These are phyloP conservation scores for Apodemia duryi DNA, from an alignment of 2,888 invertebrate genomes.

Conservation along the genomic window DNA sequence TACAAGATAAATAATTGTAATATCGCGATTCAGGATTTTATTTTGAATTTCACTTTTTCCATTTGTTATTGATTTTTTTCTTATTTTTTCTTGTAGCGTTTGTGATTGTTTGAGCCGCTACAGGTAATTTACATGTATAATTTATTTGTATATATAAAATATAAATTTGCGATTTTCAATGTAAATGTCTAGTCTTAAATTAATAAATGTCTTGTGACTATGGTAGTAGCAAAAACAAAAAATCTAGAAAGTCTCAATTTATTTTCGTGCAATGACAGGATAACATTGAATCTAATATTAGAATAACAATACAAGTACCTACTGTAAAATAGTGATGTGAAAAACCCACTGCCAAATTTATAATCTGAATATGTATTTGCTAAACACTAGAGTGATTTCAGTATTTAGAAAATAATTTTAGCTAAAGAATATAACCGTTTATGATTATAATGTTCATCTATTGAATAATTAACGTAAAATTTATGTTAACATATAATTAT, in stretches of 20 bases:
- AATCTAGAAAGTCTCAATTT: not conserved
- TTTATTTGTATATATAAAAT: too few species aligned
- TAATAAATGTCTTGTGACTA: not conserved
- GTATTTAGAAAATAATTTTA: not conserved
- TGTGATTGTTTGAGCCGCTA: too few species aligned
- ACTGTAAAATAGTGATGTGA: not conserved
- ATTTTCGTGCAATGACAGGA: not conserved
- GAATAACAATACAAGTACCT: not conserved
- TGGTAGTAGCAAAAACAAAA: not conserved
- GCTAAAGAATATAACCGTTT: not conserved
- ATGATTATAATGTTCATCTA: not conserved
- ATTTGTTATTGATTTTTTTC: too few species aligned
- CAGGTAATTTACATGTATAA: too few species aligned
- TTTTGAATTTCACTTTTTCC: too few species aligned
- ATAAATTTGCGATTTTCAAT: too few species aligned
- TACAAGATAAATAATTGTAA: too few species aligned
- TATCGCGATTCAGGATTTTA: too few species aligned
- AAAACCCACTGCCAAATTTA: not conserved
- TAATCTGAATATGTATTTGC: not conserved
- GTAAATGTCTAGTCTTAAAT: too few species aligned
- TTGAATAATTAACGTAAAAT: too few species aligned
- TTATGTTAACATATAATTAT: too few species aligned
- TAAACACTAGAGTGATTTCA: not conserved
- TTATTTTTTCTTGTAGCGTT: too few species aligned
- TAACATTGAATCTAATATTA: slow-evolving; percentile 1